Evolutionary conservation across 2,797 vertebrate genomes (phyloP), one percentile per base, ranked within the genome.

Genomic region (Chloroceryle inda): DNA sequence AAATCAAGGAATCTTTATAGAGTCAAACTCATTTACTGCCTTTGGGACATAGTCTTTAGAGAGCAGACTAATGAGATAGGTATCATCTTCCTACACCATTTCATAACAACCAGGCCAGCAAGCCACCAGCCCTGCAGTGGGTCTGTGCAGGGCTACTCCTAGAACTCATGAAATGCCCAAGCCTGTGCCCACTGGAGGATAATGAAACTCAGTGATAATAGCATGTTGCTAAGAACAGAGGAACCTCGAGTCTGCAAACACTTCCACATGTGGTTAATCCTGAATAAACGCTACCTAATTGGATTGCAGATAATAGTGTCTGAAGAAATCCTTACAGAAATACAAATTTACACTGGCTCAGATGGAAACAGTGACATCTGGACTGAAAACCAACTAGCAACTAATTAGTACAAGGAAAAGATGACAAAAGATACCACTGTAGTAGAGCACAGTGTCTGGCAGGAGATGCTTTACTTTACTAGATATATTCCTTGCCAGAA

Each of bases 251-350:
- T 63, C 61, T 68, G 61, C 85, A 74, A 88, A 88, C 85, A n/a
- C 24, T 94, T 96, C 79, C 88, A 80, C 68, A 63, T 73, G 69
- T 47, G 78, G 86, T 72, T 93, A 88, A 95, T 71, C 71, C 80
- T 77, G 63, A 95, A 84, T 58, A 74, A 82, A 90, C 0, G 4
- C 53, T 61, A 78, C 78, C 64, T 85, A 94, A 89, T 21, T 92
- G 86, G 85, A 93, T 88, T 87, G 78, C 42, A 87, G 88, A 74
- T 88, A 95, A 72, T 12, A 56, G 49, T 19, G 35, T 59, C 89
- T 95, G 71, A 93, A 82, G 49, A 85, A 94, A 89, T 83, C 83
- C 56, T 94, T 82, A 88, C 71, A 95, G 88, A 94, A 96, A 88
- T 71, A 94, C 56, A 68, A 82, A 92, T 91, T 88, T 90, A 85